Conservation (phyloP, 2,113 vertebrate species). For the Etia nguti region DNA sequence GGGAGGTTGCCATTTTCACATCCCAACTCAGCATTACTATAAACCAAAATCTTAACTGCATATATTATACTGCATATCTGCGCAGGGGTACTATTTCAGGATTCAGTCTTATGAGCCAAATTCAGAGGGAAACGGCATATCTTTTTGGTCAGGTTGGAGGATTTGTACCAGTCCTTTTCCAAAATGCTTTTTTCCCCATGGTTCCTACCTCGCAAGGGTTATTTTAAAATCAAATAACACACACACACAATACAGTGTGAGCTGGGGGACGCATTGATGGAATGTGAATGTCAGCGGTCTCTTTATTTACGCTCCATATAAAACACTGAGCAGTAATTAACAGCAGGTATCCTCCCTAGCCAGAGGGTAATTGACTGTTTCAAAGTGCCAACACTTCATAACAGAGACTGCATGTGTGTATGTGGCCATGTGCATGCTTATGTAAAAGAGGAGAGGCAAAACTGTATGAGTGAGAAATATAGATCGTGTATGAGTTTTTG, state of each 20-base stretch:
- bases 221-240: conserved; percentile 64
- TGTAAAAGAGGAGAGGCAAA: background rate
- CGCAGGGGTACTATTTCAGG: background rate
- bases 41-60: background rate
- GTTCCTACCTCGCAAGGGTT: conserved; percentile 9
- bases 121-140: background rate
- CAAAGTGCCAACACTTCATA: conserved; percentile 74
- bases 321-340: conserved; percentile 77
- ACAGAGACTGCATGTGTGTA: conserved; percentile 25
- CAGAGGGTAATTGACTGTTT: conserved; percentile 93
- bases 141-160: background rate
- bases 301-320: conserved; percentile 96
- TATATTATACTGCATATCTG: background rate
- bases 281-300: conserved; percentile 99
- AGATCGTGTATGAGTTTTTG: background rate
- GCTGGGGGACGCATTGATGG: conserved; percentile 90
- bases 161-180: background rate
- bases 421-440: conserved; percentile 9
- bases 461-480: background rate
- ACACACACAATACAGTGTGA: conserved; percentile 61
- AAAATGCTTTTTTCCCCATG: background rate
- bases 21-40: background rate
- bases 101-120: background rate
- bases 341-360: conserved; percentile 76
- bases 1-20: background rate